Evolutionary conservation across 2,888 invertebrate species (phyloP).

Genomic region (Drosophila gaucha): DNA sequence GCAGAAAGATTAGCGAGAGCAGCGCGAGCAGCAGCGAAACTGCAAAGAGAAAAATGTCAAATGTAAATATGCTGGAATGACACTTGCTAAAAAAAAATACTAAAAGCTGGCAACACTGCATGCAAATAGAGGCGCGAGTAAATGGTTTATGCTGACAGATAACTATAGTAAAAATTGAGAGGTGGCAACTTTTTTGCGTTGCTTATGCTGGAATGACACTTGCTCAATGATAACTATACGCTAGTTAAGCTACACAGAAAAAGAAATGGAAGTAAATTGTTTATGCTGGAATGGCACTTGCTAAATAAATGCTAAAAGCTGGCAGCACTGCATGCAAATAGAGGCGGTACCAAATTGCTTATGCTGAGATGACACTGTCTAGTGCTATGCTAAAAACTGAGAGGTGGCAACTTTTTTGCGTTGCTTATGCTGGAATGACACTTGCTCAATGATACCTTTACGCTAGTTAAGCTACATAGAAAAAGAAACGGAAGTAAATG

Average conservation of each 20-base stretch:
- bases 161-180: not conserved
- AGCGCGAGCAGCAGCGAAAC: conserved; percentile 93
- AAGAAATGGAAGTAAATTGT: not conserved
- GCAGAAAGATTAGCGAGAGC: conserved; percentile 92
- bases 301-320: not conserved
- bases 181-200: not conserved
- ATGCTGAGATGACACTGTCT: not conserved
- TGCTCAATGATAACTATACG: not conserved
- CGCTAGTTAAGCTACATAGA: not conserved
- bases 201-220: not conserved
- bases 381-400: no score
- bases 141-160: not conserved
- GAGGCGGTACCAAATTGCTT: not conserved
- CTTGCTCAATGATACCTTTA: not conserved
- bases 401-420: not conserved
- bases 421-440: not conserved
- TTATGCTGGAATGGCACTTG: not conserved
- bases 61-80: not conserved
- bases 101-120: not conserved
- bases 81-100: not conserved
- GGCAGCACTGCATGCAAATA: not conserved
- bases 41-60: conserved; percentile 51
- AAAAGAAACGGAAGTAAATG: not conserved
- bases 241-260: not conserved
- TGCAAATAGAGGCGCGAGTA: not conserved